These are phyloP conservation scores for Vanacampus margaritifer DNA, from an alignment of 2,113 vertebrate species.

Conservation along the genomic window DNA sequence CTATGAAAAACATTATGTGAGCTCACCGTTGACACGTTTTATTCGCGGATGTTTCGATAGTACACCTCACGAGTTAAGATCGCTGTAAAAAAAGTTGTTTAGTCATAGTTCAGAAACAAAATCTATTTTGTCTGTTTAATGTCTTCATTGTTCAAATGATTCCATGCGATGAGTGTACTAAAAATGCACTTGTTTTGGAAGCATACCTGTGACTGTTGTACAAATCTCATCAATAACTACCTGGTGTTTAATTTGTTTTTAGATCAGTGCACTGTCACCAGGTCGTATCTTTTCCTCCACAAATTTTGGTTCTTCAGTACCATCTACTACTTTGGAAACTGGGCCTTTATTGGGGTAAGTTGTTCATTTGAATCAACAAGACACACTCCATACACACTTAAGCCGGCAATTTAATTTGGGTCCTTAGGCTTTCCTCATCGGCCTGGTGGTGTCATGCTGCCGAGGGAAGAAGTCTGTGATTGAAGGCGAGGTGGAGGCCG, in stretches of 20 bases:
- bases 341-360: conserved; percentile 95
- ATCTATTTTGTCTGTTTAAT: no score
- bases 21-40: conserved; percentile 6
- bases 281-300: conserved; percentile 94
- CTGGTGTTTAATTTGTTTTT: conserved; percentile 37
- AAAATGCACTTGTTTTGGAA: no score
- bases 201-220: no score
- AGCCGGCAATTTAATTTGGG: conserved; percentile 4
- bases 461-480: conserved; percentile 96
- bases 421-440: conserved; percentile 86
- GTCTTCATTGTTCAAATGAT: no score
- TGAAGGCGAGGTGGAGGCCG: conserved; percentile 91
- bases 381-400: not conserved
- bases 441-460: conserved; percentile 91
- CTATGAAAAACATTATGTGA: conserved; percentile 21
- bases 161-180: no score
- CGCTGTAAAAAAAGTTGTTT: not conserved
- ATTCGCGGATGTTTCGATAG: not conserved
- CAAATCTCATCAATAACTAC: not conserved
- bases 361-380: not conserved
- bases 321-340: conserved; percentile 97
- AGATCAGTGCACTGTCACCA: conserved; percentile 94
- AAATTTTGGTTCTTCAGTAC: conserved; percentile 99
- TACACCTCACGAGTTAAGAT: not conserved
- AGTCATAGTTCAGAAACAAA: no score